Percentiles rank a stretch among this genome's conserved stretches.
Conservation (phyloP, 1,140 invertebrate genomes). For the Papilio polytes region DNA sequence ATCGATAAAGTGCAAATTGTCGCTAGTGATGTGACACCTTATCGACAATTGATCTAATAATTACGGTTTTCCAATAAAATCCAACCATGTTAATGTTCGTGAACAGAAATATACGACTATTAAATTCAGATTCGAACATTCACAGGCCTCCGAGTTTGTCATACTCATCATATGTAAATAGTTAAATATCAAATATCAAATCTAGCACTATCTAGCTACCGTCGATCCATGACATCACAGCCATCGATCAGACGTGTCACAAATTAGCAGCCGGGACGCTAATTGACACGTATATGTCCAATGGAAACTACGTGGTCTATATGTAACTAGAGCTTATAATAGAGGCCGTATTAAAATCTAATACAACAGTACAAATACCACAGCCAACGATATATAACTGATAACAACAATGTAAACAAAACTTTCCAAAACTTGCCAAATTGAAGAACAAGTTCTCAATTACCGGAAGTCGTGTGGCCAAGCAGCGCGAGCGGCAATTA, state of each 20-base stretch:
- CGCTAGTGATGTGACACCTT: not conserved
- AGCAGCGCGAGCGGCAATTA: not conserved
- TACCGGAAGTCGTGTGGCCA: conserved; percentile 12
- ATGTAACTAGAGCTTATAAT: not conserved
- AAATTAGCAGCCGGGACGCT: not conserved
- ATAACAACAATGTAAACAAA: not conserved
- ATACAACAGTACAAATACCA: not conserved
- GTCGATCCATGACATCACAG: not conserved
- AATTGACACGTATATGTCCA: conserved; percentile 4
- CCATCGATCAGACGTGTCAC: not conserved
- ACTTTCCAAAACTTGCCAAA: not conserved
- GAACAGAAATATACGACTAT: too few species aligned
- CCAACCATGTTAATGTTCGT: too few species aligned
- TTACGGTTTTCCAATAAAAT: not conserved
- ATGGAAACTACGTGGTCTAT: not conserved
- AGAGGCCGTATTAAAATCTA: not conserved
- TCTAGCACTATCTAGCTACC: not conserved
- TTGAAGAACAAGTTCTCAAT: not conserved
- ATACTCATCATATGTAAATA: too few species aligned
- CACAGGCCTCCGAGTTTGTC: too few species aligned
- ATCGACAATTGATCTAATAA: not conserved
- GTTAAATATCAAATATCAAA: not conserved
- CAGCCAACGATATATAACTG: not conserved
- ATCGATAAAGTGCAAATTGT: conserved; percentile 46
- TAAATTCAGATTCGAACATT: too few species aligned